phyloP scores from a whole-genome alignment of 2,797 vertebrate genomes.

The Ptychadena robeensis region DNA sequence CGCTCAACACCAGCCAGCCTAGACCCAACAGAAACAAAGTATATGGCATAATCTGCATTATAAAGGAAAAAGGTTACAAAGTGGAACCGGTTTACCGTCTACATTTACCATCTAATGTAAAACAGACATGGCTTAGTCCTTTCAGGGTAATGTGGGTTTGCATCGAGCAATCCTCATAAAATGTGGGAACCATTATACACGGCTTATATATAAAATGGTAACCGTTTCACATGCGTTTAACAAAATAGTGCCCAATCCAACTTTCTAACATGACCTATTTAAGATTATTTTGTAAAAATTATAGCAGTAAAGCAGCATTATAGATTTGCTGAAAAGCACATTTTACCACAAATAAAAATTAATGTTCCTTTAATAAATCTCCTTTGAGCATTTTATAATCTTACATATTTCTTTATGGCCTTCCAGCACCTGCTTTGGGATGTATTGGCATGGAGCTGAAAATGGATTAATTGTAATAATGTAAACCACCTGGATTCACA shows the following conservation, averaged over 20 bases:
- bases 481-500: slow-evolving; percentile 34
- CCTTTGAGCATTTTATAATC: slow-evolving; percentile 51
- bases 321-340: slow-evolving; percentile 16
- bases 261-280: neutral
- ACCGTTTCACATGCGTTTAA: neutral
- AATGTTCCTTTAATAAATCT: slow-evolving; percentile 41
- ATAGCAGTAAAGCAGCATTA: neutral
- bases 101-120: slow-evolving; percentile 3
- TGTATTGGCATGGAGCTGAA: slow-evolving; percentile 24
- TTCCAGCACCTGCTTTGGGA: slow-evolving; percentile 46
- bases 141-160: neutral
- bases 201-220: neutral
- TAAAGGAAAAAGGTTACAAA: neutral
- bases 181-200: slow-evolving; percentile 27
- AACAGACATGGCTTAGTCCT: neutral
- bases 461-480: slow-evolving; percentile 48
- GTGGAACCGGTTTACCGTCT: neutral
- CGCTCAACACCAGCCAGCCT: neutral
- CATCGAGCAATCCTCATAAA: neutral
- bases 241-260: neutral
- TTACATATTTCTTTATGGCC: slow-evolving; percentile 49
- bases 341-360: slow-evolving; percentile 49
- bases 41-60: too few species aligned
- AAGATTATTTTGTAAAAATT: neutral
- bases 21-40: too few species aligned